These are phyloP conservation scores for Todus mexicanus DNA, from an alignment of 2,797 vertebrate species.

Conservation along the genomic window DNA sequence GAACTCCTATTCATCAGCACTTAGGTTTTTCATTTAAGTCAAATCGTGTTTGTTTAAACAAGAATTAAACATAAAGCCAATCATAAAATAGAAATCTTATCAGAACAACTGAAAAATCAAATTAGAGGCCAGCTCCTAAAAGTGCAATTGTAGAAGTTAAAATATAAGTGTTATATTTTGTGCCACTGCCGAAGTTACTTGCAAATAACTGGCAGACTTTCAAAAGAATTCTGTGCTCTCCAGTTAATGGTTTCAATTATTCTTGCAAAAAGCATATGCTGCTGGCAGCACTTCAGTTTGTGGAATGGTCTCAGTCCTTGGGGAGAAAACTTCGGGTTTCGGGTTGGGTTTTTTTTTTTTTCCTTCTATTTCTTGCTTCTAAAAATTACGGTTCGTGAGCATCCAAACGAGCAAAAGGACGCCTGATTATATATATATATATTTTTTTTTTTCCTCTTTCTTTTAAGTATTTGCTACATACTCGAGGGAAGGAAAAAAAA, in stretches of 20 bases:
- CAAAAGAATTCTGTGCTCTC: constrained; percentile 76
- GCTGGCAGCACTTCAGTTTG: constrained; percentile 67
- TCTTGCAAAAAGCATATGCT: constrained; percentile 72
- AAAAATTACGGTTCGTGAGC: constrained; percentile 48
- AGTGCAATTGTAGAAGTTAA: constrained; percentile 77
- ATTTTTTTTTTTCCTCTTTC: not conserved
- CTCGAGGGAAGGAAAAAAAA: constrained; percentile 24
- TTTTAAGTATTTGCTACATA: constrained; percentile 63
- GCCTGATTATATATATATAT: no score
- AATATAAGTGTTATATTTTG: constrained; percentile 74
- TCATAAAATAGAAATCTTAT: constrained; percentile 79
- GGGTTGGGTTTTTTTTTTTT: not conserved
- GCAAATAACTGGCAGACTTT: constrained; percentile 75
- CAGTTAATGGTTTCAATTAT: constrained; percentile 78
- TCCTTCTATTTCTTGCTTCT: constrained; percentile 59
- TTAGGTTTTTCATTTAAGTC: constrained; percentile 77
- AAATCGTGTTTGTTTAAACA: constrained; percentile 73
- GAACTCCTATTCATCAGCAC: constrained; percentile 77
- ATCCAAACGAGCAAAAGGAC: constrained; percentile 45
- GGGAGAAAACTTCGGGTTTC: constrained; percentile 44
- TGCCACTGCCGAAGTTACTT: constrained; percentile 75
- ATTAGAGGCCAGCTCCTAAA: constrained; percentile 79
- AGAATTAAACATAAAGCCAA: constrained; percentile 76
- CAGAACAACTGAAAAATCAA: constrained; percentile 77
- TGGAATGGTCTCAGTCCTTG: constrained; percentile 65